Conservation (phyloP, 1,140 invertebrate genomes). For the Drosophila micromelanica region DNA sequence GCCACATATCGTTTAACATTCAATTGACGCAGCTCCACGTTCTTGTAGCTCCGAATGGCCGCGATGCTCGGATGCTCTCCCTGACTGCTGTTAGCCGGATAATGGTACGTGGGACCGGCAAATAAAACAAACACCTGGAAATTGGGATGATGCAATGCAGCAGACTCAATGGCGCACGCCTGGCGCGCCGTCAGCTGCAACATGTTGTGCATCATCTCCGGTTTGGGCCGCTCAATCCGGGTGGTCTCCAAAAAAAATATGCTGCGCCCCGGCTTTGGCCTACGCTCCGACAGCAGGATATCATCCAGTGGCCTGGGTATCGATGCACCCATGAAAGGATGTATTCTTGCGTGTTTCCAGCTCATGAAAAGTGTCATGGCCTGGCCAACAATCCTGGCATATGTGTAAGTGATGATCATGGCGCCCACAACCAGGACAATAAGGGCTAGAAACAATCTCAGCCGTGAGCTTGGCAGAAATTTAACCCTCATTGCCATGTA, state of each 20-base stretch:
- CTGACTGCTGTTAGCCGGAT: constrained; percentile 30
- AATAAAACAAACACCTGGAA: constrained; percentile 86
- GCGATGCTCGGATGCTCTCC: constrained; percentile 55
- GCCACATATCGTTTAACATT: constrained; percentile 86
- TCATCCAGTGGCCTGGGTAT: constrained; percentile 44
- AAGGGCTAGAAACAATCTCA: background rate
- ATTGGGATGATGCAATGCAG: constrained; percentile 87
- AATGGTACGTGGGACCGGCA: constrained; percentile 83
- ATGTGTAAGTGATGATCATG: background rate
- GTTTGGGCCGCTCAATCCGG: constrained; percentile 50
- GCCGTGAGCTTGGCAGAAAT: background rate
- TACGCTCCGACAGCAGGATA: constrained; percentile 48
- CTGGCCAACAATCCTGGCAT: too few relatives aligned
- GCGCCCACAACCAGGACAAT: background rate
- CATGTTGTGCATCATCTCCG: background rate
- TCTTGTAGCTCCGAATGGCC: constrained; percentile 85
- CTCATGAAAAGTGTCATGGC: background rate
- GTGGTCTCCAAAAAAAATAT: constrained; percentile 88
- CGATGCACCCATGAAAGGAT: background rate
- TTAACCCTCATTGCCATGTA: background rate
- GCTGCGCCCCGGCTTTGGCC: constrained; percentile 83
- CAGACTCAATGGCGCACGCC: constrained; percentile 89
- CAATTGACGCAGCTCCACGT: constrained; percentile 86
- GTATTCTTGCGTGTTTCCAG: background rate
- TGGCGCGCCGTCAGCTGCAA: constrained; percentile 85